Evolutionary conservation across 2,113 vertebrate species (phyloP).

Genomic region (Dromas ardeola): DNA sequence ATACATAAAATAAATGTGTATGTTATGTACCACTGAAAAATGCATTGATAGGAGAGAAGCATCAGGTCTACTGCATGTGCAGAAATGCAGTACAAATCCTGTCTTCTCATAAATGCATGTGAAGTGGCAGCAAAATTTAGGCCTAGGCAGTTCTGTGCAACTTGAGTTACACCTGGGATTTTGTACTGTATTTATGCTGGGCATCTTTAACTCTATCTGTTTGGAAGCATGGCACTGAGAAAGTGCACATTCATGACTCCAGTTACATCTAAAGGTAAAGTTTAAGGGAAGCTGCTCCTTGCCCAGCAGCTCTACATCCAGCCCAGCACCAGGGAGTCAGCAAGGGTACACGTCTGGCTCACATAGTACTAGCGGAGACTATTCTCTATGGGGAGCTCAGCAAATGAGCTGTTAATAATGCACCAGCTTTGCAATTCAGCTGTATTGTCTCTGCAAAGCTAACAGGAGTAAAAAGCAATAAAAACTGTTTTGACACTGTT

Average conservation of each 20-base stretch:
- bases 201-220: not conserved
- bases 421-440: not conserved
- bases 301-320: not conserved
- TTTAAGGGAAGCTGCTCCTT: not conserved
- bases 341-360: not conserved
- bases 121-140: not conserved
- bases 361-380: not conserved
- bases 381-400: not conserved
- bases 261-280: not conserved
- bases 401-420: not conserved
- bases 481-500: slow-evolving; percentile 4
- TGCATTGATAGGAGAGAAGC: not conserved
- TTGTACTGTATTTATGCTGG: not conserved
- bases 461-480: slow-evolving; percentile 11
- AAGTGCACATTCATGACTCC: not conserved
- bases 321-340: not conserved
- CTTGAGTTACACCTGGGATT: not conserved
- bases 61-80: not conserved
- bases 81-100: not conserved
- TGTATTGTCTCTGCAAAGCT: not conserved
- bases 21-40: not conserved
- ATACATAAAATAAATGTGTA: not conserved
- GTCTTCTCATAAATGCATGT: not conserved
- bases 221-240: not conserved
- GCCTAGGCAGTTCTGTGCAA: not conserved